phyloP scores from a whole-genome alignment of 2,888 invertebrate species.

The Eristalinus sepulchralis region DNA sequence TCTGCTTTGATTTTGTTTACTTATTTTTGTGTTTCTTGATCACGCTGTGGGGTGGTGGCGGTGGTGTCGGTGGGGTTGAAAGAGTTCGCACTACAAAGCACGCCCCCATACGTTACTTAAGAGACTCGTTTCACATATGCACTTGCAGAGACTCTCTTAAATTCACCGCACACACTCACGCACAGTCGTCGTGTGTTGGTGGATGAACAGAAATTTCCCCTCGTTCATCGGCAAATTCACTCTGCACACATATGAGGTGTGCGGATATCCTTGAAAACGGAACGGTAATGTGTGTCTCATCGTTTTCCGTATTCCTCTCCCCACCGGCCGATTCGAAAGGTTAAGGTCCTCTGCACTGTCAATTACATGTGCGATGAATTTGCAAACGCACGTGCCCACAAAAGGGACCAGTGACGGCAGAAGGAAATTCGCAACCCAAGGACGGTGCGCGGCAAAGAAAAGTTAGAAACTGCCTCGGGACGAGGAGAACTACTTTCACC shows the following conservation, averaged over 20 bases:
- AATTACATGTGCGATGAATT: constrained; percentile 40
- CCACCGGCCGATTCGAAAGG: constrained; percentile 46
- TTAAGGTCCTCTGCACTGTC: constrained; percentile 67
- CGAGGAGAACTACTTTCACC: constrained; percentile 42
- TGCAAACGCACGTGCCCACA: constrained; percentile 55
- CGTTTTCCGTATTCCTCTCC: constrained; percentile 36
- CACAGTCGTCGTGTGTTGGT: not conserved
- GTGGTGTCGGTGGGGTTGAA: constrained; percentile 19
- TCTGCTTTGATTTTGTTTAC: constrained; percentile 58
- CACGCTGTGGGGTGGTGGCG: not conserved
- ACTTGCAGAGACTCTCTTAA: constrained; percentile 53
- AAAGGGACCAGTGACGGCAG: not conserved
- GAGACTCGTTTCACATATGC: constrained; percentile 1
- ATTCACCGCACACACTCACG: not conserved
- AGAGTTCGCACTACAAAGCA: constrained; percentile 45
- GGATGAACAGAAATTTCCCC: constrained; percentile 55
- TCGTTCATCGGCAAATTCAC: constrained; percentile 22
- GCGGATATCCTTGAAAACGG: constrained; percentile 60
- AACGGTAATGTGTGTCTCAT: constrained; percentile 35
- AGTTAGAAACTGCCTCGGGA: constrained; percentile 38
- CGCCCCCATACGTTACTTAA: constrained; percentile 54
- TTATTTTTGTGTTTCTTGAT: constrained; percentile 19
- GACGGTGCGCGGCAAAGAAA: constrained; percentile 5
- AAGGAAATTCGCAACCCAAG: not conserved
- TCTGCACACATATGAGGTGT: constrained; percentile 48